Evolutionary conservation across 1,140 invertebrate species (phyloP), one percentile per base, ranked within the genome.

Genomic region (Galleria mellonella): DNA sequence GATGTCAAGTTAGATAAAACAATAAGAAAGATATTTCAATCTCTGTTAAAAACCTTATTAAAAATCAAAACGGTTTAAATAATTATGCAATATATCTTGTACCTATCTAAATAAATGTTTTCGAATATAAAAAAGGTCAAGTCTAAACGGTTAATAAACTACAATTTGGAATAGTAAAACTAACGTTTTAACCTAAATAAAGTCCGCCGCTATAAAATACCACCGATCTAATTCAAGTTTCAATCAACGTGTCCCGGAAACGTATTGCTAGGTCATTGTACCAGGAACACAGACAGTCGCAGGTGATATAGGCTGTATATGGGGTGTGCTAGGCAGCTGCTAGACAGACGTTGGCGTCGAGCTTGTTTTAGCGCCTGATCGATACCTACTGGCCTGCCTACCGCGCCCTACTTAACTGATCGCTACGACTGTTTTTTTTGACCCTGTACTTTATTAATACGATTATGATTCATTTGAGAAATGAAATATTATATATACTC

Each of bases 331-430:
- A 68, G 70, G 59, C 63, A 54, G 48, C 55, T 47, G 61, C 67
- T 63, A 74, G 72, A 72, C 68, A 71, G 73, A 61, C 69, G 49
- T 47, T 17, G 68, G 54, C 57, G 55, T 53, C 59, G 51, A 41
- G 69, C 69, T 72, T 70, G 71, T 77, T 82, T 75, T 75, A 78
- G 67, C 62, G 50, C 31, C 68, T 79, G 72, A 83, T 83, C 78
- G 72, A 83, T 83, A 83, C 55, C 42, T 35, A 50, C 61, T 6
- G 52, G 54, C 52, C 72, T 56, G 53, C 66, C 62, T 61, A 73
- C 68, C 52, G 61, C 69, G 74, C 69, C 77, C 74, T 77, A 75
- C 69, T 82, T 78, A 52, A 52, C 55, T 66, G 58, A 49, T 69
- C 59, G 57, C 63, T 64, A 72, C 64, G 61, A 71, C 62, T 68